Base-by-base conservation (phyloP, 2,797 vertebrate species). In the Microtus californicus region DNA sequence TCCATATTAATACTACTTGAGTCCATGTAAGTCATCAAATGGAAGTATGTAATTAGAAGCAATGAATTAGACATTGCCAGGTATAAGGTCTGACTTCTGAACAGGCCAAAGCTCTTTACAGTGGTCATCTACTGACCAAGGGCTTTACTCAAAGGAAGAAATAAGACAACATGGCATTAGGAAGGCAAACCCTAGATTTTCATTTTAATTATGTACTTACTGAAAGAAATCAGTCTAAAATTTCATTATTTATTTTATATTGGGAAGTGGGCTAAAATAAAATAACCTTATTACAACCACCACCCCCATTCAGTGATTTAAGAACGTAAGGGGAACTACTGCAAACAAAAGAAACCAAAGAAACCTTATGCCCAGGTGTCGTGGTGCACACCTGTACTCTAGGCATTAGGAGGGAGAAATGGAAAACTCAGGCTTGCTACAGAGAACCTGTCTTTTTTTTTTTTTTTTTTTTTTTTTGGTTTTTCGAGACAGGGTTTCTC, bases 1-100 rank as follows among this genome's bases (percentile, higher is more conserved):
- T 97, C 74, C 54, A 90, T 83, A 90, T 89, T 91, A 73, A 95
- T 80, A 91, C 2, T 37, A 95, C 19, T 8, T 56, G 82, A 95
- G 29, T 65, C 83, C 94, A 90, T 63, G 93, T 96, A 51, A 82
- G 91, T 93, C 83, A 95, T 93, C 74, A 96, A 89, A 94, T 9
- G 45, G 82, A 94, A 96, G 69, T 93, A 77, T 91, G 34, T 87
- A 97, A 78, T 97, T 78, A 97, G 91, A 76, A 94, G 76, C 92
- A 96, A 37, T n/a, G 81, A 94, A 67, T 65, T 0, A 4, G 1
- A 43, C 3, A 78, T 56, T 43, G 91, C 63, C 67, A 96, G 82
- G 48, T 34, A 43, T 34, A 88, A 34, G 45, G 71, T 40, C 59
- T 95, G 82, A 34, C 65, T 56, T 27, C 40, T 40, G 37, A 86